phyloP scores from a whole-genome alignment of 2,797 vertebrate genomes.

The Fratercula arctica region DNA sequence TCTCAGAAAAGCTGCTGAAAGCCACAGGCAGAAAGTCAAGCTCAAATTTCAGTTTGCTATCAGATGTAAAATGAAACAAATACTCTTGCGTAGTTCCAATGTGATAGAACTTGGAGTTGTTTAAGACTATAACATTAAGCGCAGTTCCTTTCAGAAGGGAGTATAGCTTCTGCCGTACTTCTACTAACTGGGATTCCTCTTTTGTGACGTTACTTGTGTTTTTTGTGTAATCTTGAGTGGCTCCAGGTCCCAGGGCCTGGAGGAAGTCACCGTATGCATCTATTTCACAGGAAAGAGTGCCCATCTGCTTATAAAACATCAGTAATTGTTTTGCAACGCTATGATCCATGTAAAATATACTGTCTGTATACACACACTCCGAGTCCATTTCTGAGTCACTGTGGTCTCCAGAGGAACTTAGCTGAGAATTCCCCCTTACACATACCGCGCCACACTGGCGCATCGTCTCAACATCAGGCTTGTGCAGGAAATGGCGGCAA shows the following conservation, averaged over 20 bases:
- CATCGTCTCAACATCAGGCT: slow-evolving; percentile 87
- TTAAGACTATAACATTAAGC: slow-evolving; percentile 87
- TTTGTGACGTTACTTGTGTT: slow-evolving; percentile 76
- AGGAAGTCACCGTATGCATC: slow-evolving; percentile 97
- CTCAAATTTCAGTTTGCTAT: slow-evolving; percentile 79
- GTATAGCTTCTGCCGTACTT: slow-evolving; percentile 84
- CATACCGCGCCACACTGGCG: slow-evolving; percentile 78
- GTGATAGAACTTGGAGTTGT: slow-evolving; percentile 95
- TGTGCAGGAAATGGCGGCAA: slow-evolving; percentile 89
- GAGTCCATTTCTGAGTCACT: background rate
- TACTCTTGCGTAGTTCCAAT: slow-evolving; percentile 90
- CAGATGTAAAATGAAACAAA: slow-evolving; percentile 85
- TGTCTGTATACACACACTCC: slow-evolving; percentile 93
- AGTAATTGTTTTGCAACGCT: slow-evolving; percentile 76
- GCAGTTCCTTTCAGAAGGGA: slow-evolving; percentile 81
- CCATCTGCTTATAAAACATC: slow-evolving; percentile 79
- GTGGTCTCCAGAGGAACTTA: background rate
- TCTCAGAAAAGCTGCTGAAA: slow-evolving; percentile 75
- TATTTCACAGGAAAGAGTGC: slow-evolving; percentile 85
- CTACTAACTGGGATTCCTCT: slow-evolving; percentile 74
- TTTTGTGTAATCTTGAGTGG: slow-evolving; percentile 81
- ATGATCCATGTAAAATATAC: slow-evolving; percentile 89
- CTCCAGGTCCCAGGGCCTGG: slow-evolving; percentile 87
- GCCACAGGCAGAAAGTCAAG: slow-evolving; percentile 81
- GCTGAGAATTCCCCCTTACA: background rate